Evolutionary conservation across 2,888 invertebrate genomes (phyloP).

Genomic region (Neoaliturus tenellus): DNA sequence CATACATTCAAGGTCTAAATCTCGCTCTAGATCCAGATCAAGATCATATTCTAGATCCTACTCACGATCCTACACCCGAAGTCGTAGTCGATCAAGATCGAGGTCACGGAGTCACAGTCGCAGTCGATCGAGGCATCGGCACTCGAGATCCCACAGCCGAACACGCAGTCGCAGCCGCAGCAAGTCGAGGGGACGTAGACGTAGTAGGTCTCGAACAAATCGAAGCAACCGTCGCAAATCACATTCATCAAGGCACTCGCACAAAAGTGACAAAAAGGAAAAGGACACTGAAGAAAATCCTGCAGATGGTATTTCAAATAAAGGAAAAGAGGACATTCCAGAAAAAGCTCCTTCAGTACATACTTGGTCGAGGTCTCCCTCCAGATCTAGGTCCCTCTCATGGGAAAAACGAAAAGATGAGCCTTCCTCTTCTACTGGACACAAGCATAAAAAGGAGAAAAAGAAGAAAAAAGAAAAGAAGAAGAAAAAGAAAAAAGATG

Average conservation of each 20-base stretch:
- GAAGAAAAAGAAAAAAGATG: constrained; percentile 39
- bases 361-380: constrained; percentile 55
- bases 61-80: constrained; percentile 68
- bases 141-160: constrained; percentile 49
- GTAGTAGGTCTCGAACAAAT: constrained; percentile 63
- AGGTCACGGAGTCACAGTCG: constrained; percentile 46
- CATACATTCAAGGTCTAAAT: constrained; percentile 70
- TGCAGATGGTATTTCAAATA: background rate
- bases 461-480: constrained; percentile 41
- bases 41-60: constrained; percentile 71
- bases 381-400: constrained; percentile 42
- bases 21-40: constrained; percentile 69
- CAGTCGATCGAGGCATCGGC: constrained; percentile 48
- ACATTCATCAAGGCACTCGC: constrained; percentile 58
- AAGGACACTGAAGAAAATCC: background rate
- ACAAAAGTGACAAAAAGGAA: constrained; percentile 17
- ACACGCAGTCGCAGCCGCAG: constrained; percentile 60
- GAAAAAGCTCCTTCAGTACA: constrained; percentile 46
- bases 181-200: constrained; percentile 61
- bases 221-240: constrained; percentile 69
- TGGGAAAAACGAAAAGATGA: constrained; percentile 56
- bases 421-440: background rate
- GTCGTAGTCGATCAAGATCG: constrained; percentile 62
- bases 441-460: constrained; percentile 46
- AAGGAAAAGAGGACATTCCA: background rate